Conservation (phyloP, 2,113 vertebrate species). For the Gorsachius goisagi region DNA sequence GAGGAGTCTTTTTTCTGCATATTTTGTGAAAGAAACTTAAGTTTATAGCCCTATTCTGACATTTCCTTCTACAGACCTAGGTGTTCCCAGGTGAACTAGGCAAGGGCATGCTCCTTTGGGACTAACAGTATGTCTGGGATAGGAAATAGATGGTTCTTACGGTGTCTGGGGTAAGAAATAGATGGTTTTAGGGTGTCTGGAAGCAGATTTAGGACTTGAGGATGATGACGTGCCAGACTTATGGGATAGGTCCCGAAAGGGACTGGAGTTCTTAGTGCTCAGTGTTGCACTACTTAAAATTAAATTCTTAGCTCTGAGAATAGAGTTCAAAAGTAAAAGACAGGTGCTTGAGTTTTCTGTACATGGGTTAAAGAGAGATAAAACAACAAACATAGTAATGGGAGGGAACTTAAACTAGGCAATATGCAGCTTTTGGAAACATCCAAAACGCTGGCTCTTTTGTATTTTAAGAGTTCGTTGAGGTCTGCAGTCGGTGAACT, state of each 20-base stretch:
- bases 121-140: neutral
- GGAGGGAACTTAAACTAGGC: neutral
- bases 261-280: neutral
- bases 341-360: neutral
- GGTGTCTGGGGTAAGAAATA: neutral
- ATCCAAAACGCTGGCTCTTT: neutral
- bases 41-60: neutral
- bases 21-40: neutral
- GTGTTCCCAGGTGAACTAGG: neutral
- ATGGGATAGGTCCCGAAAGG: neutral
- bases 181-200: neutral
- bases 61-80: neutral
- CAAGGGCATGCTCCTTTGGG: neutral
- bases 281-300: neutral
- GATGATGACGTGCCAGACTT: neutral
- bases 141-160: neutral
- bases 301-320: neutral
- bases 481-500: slow-evolving; percentile 4
- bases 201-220: neutral
- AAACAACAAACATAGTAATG: neutral
- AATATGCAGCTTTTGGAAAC: neutral
- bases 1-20: neutral
- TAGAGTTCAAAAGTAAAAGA: neutral
- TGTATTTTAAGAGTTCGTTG: neutral
- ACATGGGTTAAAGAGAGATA: neutral